phyloP scores from a whole-genome alignment of 2,113 vertebrate genomes.

The Oncorhynchus kisutch region DNA sequence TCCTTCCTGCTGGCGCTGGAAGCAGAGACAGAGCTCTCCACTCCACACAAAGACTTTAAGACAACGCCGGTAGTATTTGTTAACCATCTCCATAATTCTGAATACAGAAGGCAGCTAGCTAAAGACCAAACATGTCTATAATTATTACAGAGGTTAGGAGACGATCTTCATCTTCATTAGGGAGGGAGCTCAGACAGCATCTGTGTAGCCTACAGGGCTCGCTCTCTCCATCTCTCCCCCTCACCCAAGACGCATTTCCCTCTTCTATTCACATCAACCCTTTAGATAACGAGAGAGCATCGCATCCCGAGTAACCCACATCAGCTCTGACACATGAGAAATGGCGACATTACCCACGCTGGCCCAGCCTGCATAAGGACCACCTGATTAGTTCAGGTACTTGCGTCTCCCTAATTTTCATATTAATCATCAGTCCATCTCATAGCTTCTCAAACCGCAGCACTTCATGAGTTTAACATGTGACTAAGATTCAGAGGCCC shows the following conservation, averaged over 20 bases:
- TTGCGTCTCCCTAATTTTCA: constrained; percentile 94
- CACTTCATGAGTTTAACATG: constrained; percentile 80
- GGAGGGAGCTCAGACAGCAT: constrained; percentile 30
- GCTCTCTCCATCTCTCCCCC: constrained; percentile 16
- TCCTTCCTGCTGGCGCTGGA: constrained; percentile 54
- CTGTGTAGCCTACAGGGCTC: constrained; percentile 65
- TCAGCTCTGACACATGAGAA: constrained; percentile 95
- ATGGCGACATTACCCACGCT: constrained; percentile 94
- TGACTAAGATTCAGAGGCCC: constrained; percentile 86
- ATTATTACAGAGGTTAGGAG: constrained; percentile 59
- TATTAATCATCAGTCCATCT: constrained; percentile 95
- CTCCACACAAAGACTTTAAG: constrained; percentile 60
- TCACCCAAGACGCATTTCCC: not conserved
- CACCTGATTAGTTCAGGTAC: constrained; percentile 98
- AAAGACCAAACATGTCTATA: constrained; percentile 60
- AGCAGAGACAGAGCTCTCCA: constrained; percentile 47
- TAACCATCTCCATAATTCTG: constrained; percentile 66
- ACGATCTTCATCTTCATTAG: constrained; percentile 67
- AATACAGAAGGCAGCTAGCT: constrained; percentile 53
- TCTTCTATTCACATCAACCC: constrained; percentile 43
- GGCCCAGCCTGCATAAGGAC: constrained; percentile 91
- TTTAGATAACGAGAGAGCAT: constrained; percentile 63
- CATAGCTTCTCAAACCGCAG: constrained; percentile 75
- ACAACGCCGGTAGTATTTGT: constrained; percentile 59
- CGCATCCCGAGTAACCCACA: constrained; percentile 80